Evolutionary conservation across 2,888 invertebrate species (phyloP).

Genomic region (Autographa pulchrina): DNA sequence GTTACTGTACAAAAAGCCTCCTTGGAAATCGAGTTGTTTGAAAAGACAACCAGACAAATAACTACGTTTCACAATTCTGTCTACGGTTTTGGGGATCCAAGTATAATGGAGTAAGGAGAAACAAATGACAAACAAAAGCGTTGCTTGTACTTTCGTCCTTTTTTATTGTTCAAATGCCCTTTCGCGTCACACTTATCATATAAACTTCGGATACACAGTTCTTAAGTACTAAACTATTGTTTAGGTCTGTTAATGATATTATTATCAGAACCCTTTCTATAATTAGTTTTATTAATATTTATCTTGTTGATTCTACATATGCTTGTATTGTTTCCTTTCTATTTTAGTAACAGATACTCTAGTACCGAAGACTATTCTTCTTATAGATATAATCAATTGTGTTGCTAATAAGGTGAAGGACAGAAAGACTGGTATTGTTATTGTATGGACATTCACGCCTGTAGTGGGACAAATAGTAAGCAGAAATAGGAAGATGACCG

Average conservation of each 20-base stretch:
- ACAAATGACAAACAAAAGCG: no score
- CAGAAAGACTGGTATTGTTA: constrained; percentile 20
- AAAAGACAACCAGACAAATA: no score
- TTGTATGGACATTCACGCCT: constrained; percentile 16
- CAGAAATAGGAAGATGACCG: background rate
- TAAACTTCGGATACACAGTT: no score
- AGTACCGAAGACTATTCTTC: constrained; percentile 7
- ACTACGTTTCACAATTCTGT: no score
- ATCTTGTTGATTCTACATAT: constrained; percentile 2
- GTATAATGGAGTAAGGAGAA: no score
- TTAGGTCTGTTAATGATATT: background rate
- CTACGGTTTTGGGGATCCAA: no score
- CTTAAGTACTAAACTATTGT: no score
- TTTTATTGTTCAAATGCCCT: no score
- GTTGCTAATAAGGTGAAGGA: constrained; percentile 35
- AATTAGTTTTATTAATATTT: constrained; percentile 15
- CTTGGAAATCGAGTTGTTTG: no score
- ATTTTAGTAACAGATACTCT: constrained; percentile 8
- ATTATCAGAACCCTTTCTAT: background rate
- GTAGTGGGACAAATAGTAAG: background rate
- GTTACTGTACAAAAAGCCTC: no score
- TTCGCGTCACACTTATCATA: no score
- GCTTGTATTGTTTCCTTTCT: constrained; percentile 16
- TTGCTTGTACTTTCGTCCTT: no score
- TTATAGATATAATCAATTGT: constrained; percentile 26